A percentile compares a stretch with the other conserved stretches of the same genome.
These are phyloP conservation scores for Tethya wilhelma DNA, from an alignment of 37 sponge, comb jelly and placozoan genomes.

Conservation along the genomic window DNA sequence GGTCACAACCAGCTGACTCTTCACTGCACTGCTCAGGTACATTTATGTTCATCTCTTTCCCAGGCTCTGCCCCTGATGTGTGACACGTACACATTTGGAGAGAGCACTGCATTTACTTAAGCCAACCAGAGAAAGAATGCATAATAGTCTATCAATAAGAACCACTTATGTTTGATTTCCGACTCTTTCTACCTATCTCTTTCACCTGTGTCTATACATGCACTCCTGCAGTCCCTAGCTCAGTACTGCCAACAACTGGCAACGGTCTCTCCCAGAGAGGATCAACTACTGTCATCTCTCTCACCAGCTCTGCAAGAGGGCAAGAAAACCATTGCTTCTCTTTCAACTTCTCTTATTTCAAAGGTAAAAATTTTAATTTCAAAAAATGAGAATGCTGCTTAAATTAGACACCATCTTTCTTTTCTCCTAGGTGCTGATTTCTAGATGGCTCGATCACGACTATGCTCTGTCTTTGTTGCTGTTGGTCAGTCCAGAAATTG, in stretches of 20 bases:
- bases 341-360: too few species aligned
- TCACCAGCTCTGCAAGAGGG: too few species aligned
- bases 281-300: not conserved
- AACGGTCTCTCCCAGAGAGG: not conserved
- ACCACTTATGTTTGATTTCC: too few species aligned
- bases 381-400: not conserved
- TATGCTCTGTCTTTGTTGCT: constrained; percentile 49
- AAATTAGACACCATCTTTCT: not conserved
- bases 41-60: too few species aligned
- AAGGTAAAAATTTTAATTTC: not conserved
- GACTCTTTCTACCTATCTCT: too few species aligned
- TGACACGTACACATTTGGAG: too few species aligned
- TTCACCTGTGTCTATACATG: not conserved
- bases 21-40: constrained; percentile 26
- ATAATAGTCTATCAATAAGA: too few species aligned
- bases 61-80: too few species aligned
- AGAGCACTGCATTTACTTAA: too few species aligned
- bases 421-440: constrained; percentile 40
- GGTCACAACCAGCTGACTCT: constrained; percentile 39
- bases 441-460: constrained; percentile 44
- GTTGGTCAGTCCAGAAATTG: not conserved
- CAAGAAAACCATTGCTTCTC: too few species aligned
- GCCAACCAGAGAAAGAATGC: too few species aligned
- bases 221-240: not conserved
- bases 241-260: not conserved